phyloP scores from a whole-genome alignment of 1,140 invertebrate species.

The Mamestra configurata region DNA sequence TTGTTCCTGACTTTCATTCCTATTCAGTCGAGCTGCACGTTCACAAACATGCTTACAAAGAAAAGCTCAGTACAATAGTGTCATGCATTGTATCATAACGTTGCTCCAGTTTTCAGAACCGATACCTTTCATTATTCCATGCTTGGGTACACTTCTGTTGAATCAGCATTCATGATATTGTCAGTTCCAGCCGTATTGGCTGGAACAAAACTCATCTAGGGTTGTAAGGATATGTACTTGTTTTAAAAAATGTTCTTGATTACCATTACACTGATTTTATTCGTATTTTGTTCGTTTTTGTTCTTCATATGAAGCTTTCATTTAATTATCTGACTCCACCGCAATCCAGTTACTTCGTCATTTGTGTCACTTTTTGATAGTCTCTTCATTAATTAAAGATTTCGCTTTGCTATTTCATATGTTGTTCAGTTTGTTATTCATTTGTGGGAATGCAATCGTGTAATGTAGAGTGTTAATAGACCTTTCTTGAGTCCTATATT shows the following conservation, averaged over 20 bases:
- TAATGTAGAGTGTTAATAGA: no score
- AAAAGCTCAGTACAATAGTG: constrained; percentile 1
- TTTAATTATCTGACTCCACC: no score
- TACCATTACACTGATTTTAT: no score
- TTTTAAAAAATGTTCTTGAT: neutral
- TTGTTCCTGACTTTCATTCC: neutral
- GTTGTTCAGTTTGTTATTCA: no score
- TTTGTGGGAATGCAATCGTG: no score
- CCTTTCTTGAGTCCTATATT: neutral
- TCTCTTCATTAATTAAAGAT: no score
- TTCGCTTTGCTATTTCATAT: no score
- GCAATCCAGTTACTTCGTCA: no score
- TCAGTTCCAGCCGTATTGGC: neutral
- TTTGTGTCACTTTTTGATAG: no score
- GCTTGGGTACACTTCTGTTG: neutral
- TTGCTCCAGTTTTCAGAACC: constrained; percentile 16
- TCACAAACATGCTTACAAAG: constrained; percentile 13
- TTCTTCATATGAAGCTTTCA: no score
- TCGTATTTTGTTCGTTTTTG: no score
- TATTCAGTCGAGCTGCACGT: neutral
- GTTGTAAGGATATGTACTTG: neutral
- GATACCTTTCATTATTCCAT: constrained; percentile 24
- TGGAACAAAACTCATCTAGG: neutral
- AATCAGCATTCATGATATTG: constrained; percentile 28
- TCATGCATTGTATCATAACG: constrained; percentile 13